These are phyloP conservation scores for Drosophila paucipuncta DNA, from an alignment of 2,888 invertebrate species.

Conservation along the genomic window DNA sequence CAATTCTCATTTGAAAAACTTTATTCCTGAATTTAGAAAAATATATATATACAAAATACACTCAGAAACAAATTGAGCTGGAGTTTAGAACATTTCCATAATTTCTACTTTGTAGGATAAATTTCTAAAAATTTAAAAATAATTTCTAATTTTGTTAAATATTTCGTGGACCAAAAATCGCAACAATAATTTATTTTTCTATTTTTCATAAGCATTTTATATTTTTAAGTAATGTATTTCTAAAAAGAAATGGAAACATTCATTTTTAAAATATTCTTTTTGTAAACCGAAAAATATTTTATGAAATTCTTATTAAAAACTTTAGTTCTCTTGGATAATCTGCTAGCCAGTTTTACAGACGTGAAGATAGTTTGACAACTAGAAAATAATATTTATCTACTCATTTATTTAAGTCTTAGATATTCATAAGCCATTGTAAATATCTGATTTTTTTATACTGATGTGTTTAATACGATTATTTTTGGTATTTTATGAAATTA, in stretches of 20 bases:
- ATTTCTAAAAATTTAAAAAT: neutral
- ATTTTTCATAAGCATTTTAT: neutral
- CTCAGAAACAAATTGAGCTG: neutral
- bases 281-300: neutral
- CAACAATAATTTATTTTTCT: neutral
- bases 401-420: neutral
- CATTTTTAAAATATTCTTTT: neutral
- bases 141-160: neutral
- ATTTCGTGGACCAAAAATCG: fast-evolving
- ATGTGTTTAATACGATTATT: neutral
- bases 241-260: neutral
- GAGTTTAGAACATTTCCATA: neutral
- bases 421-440: neutral
- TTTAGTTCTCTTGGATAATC: neutral
- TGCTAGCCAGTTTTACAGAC: neutral
- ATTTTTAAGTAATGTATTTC: neutral
- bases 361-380: neutral
- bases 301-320: neutral
- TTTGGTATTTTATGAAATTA: neutral
- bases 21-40: neutral
- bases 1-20: neutral
- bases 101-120: neutral
- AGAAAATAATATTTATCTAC: neutral
- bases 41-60: neutral
- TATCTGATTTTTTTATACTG: neutral